phyloP scores from a whole-genome alignment of 1,140 invertebrate genomes.

The Kradibia gibbosae region DNA sequence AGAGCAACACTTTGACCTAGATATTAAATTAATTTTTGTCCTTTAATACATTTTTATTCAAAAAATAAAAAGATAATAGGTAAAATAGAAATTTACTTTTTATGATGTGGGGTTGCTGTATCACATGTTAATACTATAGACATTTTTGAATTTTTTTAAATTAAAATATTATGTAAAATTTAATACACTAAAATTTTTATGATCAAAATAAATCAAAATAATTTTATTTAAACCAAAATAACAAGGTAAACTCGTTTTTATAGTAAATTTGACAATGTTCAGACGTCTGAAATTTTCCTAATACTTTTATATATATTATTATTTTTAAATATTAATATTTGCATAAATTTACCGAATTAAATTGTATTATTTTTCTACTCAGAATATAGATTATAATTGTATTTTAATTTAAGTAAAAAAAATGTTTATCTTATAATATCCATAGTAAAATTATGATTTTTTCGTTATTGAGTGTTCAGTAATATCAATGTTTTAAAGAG shows the following conservation, averaged over 20 bases:
- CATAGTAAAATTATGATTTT: too few species aligned
- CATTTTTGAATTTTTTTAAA: slow-evolving; percentile 40
- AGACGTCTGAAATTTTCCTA: background rate
- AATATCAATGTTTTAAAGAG: too few species aligned
- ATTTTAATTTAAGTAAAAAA: too few species aligned
- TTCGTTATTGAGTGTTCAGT: too few species aligned
- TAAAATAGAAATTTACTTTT: too few species aligned
- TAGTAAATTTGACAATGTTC: slow-evolving; percentile 5
- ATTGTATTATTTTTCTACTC: too few species aligned
- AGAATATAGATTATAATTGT: too few species aligned
- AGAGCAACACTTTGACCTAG: background rate
- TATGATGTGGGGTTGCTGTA: background rate
- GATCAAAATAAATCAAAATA: background rate
- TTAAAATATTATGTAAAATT: background rate
- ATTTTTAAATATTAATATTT: background rate
- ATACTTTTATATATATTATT: background rate
- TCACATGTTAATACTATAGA: slow-evolving; percentile 50
- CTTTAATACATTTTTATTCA: too few species aligned
- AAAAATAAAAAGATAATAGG: too few species aligned
- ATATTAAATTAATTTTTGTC: background rate
- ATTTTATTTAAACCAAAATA: background rate
- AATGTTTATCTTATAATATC: too few species aligned
- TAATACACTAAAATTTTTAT: slow-evolving; percentile 20
- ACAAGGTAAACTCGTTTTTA: too few species aligned
- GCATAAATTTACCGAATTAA: background rate